Percentiles rank a stretch among this genome's conserved stretches.
Conservation (phyloP, 2,797 vertebrate genomes). For the Apogon hyalosoma region DNA sequence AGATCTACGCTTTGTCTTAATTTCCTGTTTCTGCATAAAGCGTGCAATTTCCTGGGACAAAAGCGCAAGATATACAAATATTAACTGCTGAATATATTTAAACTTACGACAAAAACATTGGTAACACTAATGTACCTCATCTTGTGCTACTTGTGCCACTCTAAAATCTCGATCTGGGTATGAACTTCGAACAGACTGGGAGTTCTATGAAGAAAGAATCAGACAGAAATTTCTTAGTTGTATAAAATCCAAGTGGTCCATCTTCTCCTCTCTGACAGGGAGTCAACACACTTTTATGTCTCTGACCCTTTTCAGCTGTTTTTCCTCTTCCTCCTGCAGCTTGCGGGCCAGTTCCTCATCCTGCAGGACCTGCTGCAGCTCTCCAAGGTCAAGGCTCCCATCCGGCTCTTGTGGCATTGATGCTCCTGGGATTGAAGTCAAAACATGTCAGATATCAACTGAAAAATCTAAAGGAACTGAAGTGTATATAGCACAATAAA, state of each 20-base stretch:
- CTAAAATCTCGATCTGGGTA: constrained; percentile 80
- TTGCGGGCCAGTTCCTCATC: constrained; percentile 84
- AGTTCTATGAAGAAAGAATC: constrained; percentile 54
- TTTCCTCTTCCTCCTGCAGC: constrained; percentile 83
- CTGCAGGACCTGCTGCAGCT: constrained; percentile 79
- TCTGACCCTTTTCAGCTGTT: constrained; percentile 56
- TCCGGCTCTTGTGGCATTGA: constrained; percentile 22
- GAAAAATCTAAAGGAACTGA: neutral
- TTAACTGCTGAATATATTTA: neutral
- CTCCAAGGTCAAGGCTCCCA: constrained; percentile 74
- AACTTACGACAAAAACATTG: too few species aligned
- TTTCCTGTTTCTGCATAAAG: constrained; percentile 88
- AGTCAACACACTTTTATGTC: neutral
- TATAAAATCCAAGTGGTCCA: neutral
- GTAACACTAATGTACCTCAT: constrained; percentile 74
- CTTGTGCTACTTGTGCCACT: constrained; percentile 86
- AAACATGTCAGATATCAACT: neutral
- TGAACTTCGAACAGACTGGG: constrained; percentile 27
- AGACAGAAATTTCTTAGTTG: neutral
- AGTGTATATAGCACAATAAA: neutral
- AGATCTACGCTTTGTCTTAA: constrained; percentile 77
- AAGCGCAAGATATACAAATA: neutral
- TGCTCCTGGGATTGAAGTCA: constrained; percentile 45
- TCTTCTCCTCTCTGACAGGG: neutral
- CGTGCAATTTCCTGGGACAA: constrained; percentile 84